Base-by-base conservation (phyloP, 1,140 invertebrate genomes). In the Anadara kagoshimensis region DNA sequence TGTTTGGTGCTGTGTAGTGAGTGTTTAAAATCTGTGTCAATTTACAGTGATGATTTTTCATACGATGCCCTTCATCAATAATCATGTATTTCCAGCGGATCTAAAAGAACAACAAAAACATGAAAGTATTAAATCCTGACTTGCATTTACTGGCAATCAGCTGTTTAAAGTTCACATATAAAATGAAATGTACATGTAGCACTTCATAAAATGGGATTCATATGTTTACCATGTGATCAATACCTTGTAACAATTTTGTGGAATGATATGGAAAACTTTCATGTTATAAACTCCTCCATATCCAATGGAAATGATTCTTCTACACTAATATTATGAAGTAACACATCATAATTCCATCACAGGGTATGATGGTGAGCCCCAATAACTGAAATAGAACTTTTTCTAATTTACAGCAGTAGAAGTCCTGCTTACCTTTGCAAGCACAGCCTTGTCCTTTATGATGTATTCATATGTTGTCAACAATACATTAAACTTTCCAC, bases 21-120 rank as follows among this genome's bases (percentile, higher is more conserved):
- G 96, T 98, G 88, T 99, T 99, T 24, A 99, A 90, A 43, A 93
- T 91, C 89, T 98, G 96, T 0, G 98, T 99, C 73, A 99, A 90
- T 89, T 99, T 99, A 90, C 98, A 99, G 88, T 99, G 98, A 90
- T 99, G 98, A 89, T 99, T 99, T 90, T 99, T 99, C 97, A 99
- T 99, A 80, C 98, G 93, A 90, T 99, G 98, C 83, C 98, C 98
- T 90, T 99, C 98, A 89, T 99, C 98, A 83, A 99, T 99, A 70
- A 99, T 99, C 97, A 99, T 99, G 87, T 99, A 99, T 87, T 98
- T 98, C 97, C 97, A 99, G 80, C 95, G 95, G 16, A 98, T 90
- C 92, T 94, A 83, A 20, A 75, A 76, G 10, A 57, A 58, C 20
- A 44, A 51, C 24, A 63, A n/a, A n/a, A 51, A n/a, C 49, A 51